phyloP scores from a whole-genome alignment of 2,113 vertebrate genomes.

The Gallinago undulata region DNA sequence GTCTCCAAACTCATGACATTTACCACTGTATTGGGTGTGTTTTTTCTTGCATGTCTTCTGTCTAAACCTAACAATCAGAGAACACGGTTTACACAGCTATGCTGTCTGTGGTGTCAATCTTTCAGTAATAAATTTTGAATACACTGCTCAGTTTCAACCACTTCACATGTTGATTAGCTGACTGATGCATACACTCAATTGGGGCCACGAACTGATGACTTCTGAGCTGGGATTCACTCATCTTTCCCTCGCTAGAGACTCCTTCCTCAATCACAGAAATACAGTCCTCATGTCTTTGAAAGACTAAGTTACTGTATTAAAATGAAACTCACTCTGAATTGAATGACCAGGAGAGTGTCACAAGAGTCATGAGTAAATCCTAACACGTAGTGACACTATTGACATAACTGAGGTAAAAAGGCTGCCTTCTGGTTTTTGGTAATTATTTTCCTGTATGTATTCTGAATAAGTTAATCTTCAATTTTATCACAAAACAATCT shows the following conservation, averaged over 20 bases:
- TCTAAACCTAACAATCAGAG: not conserved
- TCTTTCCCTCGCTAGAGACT: not conserved
- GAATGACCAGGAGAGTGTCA: not conserved
- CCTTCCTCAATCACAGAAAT: not conserved
- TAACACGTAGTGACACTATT: accelerated
- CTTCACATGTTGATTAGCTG: not conserved
- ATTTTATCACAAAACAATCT: not conserved
- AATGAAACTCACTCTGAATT: not conserved
- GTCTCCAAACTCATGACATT: not conserved
- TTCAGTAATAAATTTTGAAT: not conserved
- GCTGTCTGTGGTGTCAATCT: not conserved
- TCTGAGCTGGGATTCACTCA: not conserved
- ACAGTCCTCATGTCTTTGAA: not conserved
- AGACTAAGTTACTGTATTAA: not conserved
- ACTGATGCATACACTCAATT: not conserved
- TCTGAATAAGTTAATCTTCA: not conserved
- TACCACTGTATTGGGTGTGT: not conserved
- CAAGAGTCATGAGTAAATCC: not conserved
- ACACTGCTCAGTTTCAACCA: not conserved
- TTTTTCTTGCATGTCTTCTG: not conserved
- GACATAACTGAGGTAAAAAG: not conserved
- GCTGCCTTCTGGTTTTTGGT: not conserved
- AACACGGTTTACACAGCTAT: not conserved
- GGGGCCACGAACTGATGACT: not conserved
- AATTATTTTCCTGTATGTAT: not conserved